phyloP scores from a whole-genome alignment of 1,140 invertebrate species.

The Drosophila kurseongensis region DNA sequence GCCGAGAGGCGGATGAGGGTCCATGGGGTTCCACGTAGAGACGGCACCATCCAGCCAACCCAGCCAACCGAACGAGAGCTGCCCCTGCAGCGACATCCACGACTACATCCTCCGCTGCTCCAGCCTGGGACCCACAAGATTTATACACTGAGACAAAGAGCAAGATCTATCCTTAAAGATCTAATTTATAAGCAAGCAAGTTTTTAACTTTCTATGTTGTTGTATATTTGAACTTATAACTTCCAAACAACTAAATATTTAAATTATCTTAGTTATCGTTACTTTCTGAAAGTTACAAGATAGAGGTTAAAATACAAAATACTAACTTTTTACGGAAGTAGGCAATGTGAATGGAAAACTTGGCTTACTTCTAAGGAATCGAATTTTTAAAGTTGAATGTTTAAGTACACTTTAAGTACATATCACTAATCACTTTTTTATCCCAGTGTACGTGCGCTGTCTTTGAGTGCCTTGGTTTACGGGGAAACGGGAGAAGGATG shows the following conservation, averaged over 20 bases:
- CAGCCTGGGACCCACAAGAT: constrained; percentile 22
- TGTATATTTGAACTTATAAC: too few relatives aligned
- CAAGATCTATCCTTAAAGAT: neutral
- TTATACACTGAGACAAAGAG: constrained; percentile 8
- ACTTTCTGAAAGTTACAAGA: too few relatives aligned
- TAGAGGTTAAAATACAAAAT: too few relatives aligned
- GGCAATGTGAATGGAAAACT: too few relatives aligned
- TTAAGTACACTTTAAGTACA: too few relatives aligned
- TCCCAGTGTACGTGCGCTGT: constrained; percentile 47
- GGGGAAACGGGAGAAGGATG: constrained; percentile 13
- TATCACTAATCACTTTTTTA: neutral
- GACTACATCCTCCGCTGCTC: constrained; percentile 16
- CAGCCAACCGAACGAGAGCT: constrained; percentile 59
- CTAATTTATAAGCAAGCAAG: too few relatives aligned
- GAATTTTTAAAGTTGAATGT: too few relatives aligned
- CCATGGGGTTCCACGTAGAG: constrained; percentile 33
- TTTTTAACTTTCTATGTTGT: too few relatives aligned
- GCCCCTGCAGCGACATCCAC: constrained; percentile 59
- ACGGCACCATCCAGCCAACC: constrained; percentile 44
- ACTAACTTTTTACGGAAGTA: too few relatives aligned
- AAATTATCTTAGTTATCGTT: too few relatives aligned
- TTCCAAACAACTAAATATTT: too few relatives aligned
- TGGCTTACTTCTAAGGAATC: too few relatives aligned
- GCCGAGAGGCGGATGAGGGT: constrained; percentile 12
- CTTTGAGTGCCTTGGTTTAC: constrained; percentile 55